Percentiles rank a stretch among this genome's conserved stretches.
These are phyloP conservation scores for Ptychoptera albimana DNA, from an alignment of 2,888 invertebrate genomes.

Conservation along the genomic window DNA sequence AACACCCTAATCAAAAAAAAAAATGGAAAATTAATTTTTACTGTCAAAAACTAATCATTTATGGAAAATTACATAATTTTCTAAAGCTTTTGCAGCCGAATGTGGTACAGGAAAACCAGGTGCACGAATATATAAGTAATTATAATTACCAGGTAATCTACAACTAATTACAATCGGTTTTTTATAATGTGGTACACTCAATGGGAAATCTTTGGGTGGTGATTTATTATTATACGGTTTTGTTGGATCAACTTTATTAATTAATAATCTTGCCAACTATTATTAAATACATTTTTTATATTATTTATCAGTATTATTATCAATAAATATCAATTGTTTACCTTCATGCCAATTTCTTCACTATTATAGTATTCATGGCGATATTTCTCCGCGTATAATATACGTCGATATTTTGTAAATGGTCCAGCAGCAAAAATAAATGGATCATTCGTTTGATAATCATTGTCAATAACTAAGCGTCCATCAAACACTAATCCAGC, in stretches of 20 bases:
- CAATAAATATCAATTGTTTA: slow-evolving; percentile 24
- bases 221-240: not conserved
- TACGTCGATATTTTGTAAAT: slow-evolving; percentile 42
- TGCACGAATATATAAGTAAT: slow-evolving; percentile 32
- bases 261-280: not conserved
- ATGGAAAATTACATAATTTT: slow-evolving; percentile 18
- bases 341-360: slow-evolving; percentile 45
- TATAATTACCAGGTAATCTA: slow-evolving; percentile 32
- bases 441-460: slow-evolving; percentile 47
- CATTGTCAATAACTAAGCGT: slow-evolving; percentile 41
- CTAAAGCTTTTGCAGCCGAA: slow-evolving; percentile 21
- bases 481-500: slow-evolving; percentile 44
- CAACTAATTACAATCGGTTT: slow-evolving; percentile 28
- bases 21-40: not conserved
- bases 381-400: slow-evolving; percentile 35
- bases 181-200: slow-evolving; percentile 22
- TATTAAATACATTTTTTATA: not conserved
- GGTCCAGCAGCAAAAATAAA: slow-evolving; percentile 49
- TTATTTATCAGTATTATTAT: not conserved
- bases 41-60: slow-evolving; percentile 5
- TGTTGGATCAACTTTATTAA: not conserved
- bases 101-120: slow-evolving; percentile 30
- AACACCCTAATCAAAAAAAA: slow-evolving; percentile 1
- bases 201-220: not conserved
- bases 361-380: slow-evolving; percentile 41